A percentile compares a stretch with the other conserved stretches of the same genome.
Conservation (phyloP, 2,888 invertebrate genomes). For the Polydrusus cervinus region DNA sequence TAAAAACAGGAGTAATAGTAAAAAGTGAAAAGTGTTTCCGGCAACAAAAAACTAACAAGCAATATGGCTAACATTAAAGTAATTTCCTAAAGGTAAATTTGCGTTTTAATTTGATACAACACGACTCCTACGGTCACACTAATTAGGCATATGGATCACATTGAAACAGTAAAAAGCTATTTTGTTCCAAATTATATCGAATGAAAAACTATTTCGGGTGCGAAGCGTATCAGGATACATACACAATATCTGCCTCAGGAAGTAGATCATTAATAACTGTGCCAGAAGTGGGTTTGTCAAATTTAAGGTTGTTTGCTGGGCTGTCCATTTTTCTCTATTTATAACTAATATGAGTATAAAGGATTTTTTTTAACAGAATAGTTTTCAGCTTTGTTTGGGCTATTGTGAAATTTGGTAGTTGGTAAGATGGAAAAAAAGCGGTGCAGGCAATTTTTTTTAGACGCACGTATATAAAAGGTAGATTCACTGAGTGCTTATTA, state of each 20-base stretch:
- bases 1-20: neutral
- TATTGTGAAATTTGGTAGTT: no score
- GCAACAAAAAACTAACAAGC: slow-evolving; percentile 27
- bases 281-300: slow-evolving; percentile 28
- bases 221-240: slow-evolving; percentile 40
- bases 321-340: neutral
- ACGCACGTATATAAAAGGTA: no score
- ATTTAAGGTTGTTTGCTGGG: slow-evolving; percentile 1
- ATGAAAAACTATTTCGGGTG: slow-evolving; percentile 46
- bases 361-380: no score
- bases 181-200: slow-evolving; percentile 43
- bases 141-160: slow-evolving; percentile 27
- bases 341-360: no score
- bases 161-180: slow-evolving; percentile 38
- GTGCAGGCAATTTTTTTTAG: no score
- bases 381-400: no score
- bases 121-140: slow-evolving; percentile 31
- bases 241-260: slow-evolving; percentile 36
- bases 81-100: slow-evolving; percentile 34
- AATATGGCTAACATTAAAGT: slow-evolving; percentile 27
- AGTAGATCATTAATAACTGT: slow-evolving; percentile 43
- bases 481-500: no score
- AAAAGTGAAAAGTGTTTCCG: slow-evolving; percentile 1
- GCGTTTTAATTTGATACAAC: slow-evolving; percentile 33
- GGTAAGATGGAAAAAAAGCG: no score